Conservation (phyloP, 2,797 vertebrate genomes). For the Galaxias olidus region DNA sequence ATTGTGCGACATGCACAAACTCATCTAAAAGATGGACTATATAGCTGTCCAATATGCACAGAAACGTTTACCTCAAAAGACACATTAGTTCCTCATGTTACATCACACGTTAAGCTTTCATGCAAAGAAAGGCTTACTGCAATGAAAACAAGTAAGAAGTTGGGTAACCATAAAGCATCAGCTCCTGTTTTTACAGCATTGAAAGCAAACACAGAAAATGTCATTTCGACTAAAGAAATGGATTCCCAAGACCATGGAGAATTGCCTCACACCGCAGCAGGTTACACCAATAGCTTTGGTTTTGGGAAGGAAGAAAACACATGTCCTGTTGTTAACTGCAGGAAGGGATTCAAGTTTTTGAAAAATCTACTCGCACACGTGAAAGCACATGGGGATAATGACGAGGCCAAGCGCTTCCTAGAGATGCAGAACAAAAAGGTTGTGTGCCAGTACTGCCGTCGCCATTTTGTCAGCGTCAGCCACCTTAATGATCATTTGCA, state of each 20-base stretch:
- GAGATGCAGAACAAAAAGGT: slow-evolving; percentile 97
- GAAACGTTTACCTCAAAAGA: slow-evolving; percentile 93
- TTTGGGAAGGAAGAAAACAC: slow-evolving; percentile 72
- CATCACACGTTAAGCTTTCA: slow-evolving; percentile 92
- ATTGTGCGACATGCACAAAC: slow-evolving; percentile 97
- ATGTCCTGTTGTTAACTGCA: slow-evolving; percentile 84
- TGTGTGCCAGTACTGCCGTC: slow-evolving; percentile 95
- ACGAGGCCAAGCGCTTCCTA: slow-evolving; percentile 92
- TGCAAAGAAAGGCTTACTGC: slow-evolving; percentile 93
- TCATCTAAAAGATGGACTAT: slow-evolving; percentile 87
- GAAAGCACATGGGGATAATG: slow-evolving; percentile 87
- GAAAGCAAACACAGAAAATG: slow-evolving; percentile 85
- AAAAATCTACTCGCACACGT: slow-evolving; percentile 94
- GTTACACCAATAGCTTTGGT: slow-evolving; percentile 63
- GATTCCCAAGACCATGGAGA: slow-evolving; percentile 74
- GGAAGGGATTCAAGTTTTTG: slow-evolving; percentile 93
- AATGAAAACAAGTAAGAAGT: slow-evolving; percentile 87
- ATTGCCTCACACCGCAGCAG: slow-evolving; percentile 61
- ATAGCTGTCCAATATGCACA: slow-evolving; percentile 94
- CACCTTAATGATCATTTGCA: slow-evolving; percentile 96
- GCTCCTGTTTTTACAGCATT: slow-evolving; percentile 68
- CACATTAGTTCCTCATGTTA: slow-evolving; percentile 91
- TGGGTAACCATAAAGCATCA: slow-evolving; percentile 80
- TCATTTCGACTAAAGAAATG: slow-evolving; percentile 52
- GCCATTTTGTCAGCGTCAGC: slow-evolving; percentile 91